phyloP scores from a whole-genome alignment of 2,797 vertebrate species.

The Acipenser ruthenus region DNA sequence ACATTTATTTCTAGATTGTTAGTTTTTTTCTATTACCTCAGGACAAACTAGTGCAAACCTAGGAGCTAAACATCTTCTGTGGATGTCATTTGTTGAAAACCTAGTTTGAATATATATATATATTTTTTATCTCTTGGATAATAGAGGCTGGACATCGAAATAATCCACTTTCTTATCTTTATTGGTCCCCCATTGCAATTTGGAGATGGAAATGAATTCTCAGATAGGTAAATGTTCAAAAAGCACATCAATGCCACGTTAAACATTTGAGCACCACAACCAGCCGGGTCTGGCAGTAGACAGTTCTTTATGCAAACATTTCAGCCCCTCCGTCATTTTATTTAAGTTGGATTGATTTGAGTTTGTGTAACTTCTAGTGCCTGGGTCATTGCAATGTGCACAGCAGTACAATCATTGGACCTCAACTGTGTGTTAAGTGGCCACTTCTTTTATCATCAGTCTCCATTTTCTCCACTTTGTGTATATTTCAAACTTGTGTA shows the following conservation, averaged over 20 bases:
- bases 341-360: background rate
- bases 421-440: too few species aligned
- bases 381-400: background rate
- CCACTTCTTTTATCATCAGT: too few species aligned
- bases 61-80: background rate
- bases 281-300: background rate
- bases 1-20: conserved; percentile 3
- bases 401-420: too few species aligned
- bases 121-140: background rate
- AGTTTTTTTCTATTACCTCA: background rate
- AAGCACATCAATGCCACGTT: background rate
- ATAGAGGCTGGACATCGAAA: background rate
- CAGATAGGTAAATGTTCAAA: background rate
- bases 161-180: background rate
- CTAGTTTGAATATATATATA: too few species aligned
- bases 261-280: background rate
- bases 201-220: background rate
- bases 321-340: background rate
- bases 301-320: background rate
- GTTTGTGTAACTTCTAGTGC: background rate
- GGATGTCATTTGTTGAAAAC: background rate
- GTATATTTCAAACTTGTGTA: too few species aligned
- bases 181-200: conserved; percentile 2
- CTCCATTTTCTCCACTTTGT: background rate
- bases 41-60: conserved; percentile 12